Conservation (phyloP, 2,888 invertebrate species). For the Chironomus riparius region DNA sequence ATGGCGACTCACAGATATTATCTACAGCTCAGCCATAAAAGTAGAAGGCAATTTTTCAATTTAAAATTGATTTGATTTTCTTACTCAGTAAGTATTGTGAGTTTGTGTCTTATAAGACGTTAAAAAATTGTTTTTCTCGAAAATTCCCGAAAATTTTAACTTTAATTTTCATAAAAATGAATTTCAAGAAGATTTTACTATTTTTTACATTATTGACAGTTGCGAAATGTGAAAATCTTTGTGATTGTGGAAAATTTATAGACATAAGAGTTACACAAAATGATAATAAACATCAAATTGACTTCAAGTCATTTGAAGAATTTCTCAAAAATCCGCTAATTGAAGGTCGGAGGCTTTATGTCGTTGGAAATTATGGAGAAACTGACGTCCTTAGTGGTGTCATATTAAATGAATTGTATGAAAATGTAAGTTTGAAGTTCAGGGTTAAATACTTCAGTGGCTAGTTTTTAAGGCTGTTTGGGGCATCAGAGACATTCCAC, state of each 20-base stretch:
- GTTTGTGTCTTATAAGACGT: too few relatives aligned
- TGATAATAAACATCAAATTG: not conserved
- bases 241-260: not conserved
- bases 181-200: not conserved
- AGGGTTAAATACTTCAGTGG: too few relatives aligned
- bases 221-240: not conserved
- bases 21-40: too few relatives aligned
- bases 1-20: too few relatives aligned
- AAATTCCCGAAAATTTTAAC: too few relatives aligned
- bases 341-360: not conserved
- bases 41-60: too few relatives aligned
- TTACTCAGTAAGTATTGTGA: too few relatives aligned
- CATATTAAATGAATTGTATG: not conserved
- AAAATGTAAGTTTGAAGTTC: not conserved
- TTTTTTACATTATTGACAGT: not conserved
- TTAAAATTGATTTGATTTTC: too few relatives aligned
- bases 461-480: too few relatives aligned
- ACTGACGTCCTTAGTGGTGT: not conserved
- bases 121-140: not conserved
- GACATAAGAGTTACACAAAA: not conserved
- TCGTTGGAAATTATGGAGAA: slow-evolving; percentile 1
- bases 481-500: too few relatives aligned
- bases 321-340: not conserved
- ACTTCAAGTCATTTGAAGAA: not conserved
- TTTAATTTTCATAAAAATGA: too few relatives aligned